Evolutionary conservation across 2,888 invertebrate species (phyloP).

Genomic region (Catocala sponsa): DNA sequence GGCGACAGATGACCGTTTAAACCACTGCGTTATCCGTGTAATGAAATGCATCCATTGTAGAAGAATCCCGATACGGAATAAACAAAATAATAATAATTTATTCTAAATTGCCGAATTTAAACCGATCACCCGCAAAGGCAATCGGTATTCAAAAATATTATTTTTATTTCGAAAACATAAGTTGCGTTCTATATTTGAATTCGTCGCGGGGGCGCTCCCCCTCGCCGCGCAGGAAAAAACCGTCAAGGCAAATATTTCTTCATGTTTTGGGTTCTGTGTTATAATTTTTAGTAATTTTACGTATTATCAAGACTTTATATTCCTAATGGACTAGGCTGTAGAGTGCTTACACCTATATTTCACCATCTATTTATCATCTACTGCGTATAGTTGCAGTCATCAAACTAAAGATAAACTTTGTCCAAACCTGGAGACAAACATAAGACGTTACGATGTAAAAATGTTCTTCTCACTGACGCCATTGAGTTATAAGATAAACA

Average conservation of each 20-base stretch:
- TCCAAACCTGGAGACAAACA: too few relatives aligned
- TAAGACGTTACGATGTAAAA: too few relatives aligned
- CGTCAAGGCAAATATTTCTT: constrained; percentile 17
- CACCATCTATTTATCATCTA: too few relatives aligned
- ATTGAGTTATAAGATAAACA: too few relatives aligned
- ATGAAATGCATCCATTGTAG: not conserved
- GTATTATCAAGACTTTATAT: too few relatives aligned
- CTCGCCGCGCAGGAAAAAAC: constrained; percentile 63
- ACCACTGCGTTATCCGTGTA: too few relatives aligned
- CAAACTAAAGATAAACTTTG: too few relatives aligned
- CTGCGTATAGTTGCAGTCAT: too few relatives aligned
- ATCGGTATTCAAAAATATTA: constrained; percentile 76
- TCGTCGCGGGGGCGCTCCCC: constrained; percentile 80
- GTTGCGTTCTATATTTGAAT: constrained; percentile 82
- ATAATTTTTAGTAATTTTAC: not conserved
- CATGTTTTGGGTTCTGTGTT: constrained; percentile 39
- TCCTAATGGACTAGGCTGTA: too few relatives aligned
- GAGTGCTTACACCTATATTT: too few relatives aligned
- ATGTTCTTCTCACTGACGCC: too few relatives aligned
- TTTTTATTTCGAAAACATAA: constrained; percentile 71
- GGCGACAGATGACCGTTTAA: too few relatives aligned
- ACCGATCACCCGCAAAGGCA: constrained; percentile 81
- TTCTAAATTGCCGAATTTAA: constrained; percentile 48
- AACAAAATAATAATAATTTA: constrained; percentile 23
- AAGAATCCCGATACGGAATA: constrained; percentile 6